Evolutionary conservation across 2,113 vertebrate genomes (phyloP), one percentile per base, ranked within the genome.

Genomic region (Caretta caretta): DNA sequence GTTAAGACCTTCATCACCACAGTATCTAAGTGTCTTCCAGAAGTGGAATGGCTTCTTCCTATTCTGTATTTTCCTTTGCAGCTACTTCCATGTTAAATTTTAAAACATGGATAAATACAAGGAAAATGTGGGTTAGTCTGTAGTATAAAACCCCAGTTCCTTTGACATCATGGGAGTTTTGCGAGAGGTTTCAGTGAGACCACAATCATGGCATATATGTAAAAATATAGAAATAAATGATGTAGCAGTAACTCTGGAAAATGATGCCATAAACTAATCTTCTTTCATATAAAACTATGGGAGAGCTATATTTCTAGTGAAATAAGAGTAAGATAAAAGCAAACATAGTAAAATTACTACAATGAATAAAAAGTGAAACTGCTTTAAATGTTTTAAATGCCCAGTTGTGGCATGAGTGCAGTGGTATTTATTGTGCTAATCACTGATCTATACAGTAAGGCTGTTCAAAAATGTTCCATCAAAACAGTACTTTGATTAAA

Each of bases 91-190:
- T 46, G 72, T 38, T 25, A 76, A 27, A 76, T 76, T 93, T 97
- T 92, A 76, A 95, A 91, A 84, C 5, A 82, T 2, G 1, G 20
- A 90, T 96, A 38, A 35, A 20, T 94, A 35, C 10, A 92, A 92
- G 91, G 79, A 24, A 56, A 80, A 84, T 17, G 22, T 92, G 31
- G 20, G 69, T 59, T 54, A 57, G 76, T 62, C 76, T 35, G 80
- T 88, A n/a, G n/a, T n/a, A 5, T 57, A 93, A 86, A 88, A 88
- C 35, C 27, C 13, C 9, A 48, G 31, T 69, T 42, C 17, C 8
- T 94, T 96, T 90, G 62, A 91, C 86, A 29, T 56, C 84, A 25
- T 49, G n/a, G n/a, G 57, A 49, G 7, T 78, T 94, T 53, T 93
- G 38, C 20, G 90, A 92, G 51, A 92, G 27, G 14, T 86, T 94